These are phyloP conservation scores for Mallotus villosus DNA, from an alignment of 2,797 vertebrate genomes.

Conservation along the genomic window DNA sequence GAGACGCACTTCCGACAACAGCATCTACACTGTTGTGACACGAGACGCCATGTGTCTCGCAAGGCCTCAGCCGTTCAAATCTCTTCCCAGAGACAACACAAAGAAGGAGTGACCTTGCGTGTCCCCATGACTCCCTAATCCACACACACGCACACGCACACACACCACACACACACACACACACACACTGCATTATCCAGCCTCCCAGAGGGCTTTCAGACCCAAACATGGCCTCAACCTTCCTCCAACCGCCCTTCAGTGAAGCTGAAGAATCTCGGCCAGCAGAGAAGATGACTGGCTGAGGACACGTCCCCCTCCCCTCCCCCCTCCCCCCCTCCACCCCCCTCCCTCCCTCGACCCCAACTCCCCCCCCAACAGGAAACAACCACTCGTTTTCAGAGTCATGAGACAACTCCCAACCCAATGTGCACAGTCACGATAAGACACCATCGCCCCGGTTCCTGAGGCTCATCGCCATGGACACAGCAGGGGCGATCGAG, in stretches of 20 bases:
- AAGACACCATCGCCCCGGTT: constrained; percentile 18
- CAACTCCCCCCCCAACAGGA: constrained; percentile 31
- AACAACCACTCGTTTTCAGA: constrained; percentile 37
- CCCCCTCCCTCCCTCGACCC: constrained; percentile 1
- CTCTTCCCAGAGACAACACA: constrained; percentile 56
- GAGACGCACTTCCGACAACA: neutral
- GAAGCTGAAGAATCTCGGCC: no score
- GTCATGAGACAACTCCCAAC: constrained; percentile 19
- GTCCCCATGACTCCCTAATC: constrained; percentile 38
- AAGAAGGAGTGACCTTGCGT: constrained; percentile 46
- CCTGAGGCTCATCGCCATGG: neutral
- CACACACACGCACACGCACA: constrained; percentile 5
- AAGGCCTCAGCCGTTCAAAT: constrained; percentile 52
- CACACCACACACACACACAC: constrained; percentile 17
- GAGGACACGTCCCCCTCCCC: neutral
- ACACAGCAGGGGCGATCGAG: neutral
- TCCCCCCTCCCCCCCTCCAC: neutral
- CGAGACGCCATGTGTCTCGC: constrained; percentile 40
- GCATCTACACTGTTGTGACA: constrained; percentile 47
- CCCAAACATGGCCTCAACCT: constrained; percentile 7
- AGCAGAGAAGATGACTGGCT: no score
- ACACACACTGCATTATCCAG: constrained; percentile 21
- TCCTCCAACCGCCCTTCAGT: neutral
- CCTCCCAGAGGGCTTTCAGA: constrained; percentile 33
- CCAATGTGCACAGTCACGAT: constrained; percentile 53